Evolutionary conservation across 1,140 invertebrate genomes (phyloP), one percentile per base, ranked within the genome.

Genomic region (Camponotus pennsylvanicus): DNA sequence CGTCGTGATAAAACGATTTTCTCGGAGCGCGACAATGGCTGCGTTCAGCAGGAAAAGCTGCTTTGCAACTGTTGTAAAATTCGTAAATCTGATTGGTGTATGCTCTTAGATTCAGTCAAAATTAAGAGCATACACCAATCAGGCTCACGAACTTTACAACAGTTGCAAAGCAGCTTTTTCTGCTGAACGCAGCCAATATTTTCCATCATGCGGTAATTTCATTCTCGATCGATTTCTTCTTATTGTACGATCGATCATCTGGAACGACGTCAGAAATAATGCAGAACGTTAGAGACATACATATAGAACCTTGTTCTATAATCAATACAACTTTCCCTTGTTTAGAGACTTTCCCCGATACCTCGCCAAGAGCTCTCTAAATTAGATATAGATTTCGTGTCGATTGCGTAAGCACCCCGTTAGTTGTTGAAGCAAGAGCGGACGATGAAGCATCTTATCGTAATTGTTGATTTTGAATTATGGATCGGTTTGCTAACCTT

Each of bases 381-480:
- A 83, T 83, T 83, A 75, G 79, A 83, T 83, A 83, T 83, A 61
- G 69, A 67, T 69, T 73, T 76, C 21, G 21, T 21, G 21, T 21
- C 18, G 79, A 76, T 88, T 88, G 57, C 75, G 21, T 18, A 61
- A 88, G 45, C 69, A 15, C 32, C 37, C 34, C 71, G 71, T 63
- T 21, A 18, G 59, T 88, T 69, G 69, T 15, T 15, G 37, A 59
- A 86, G 49, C 15, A 55, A 77, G 40, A 66, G 7, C 57, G 55
- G 40, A 42, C 34, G n/a, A 34, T n/a, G 42, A 52, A 52, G 70
- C 27, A 59, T 70, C 64, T 45, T 34, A 27, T 32, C 55, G 82
- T 85, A 57, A 82, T 77, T 59, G 86, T 87, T 88, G 86, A 84
- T 89, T 75, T 64, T 52, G 84, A 77, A 82, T 86, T 76, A 76